phyloP scores from a whole-genome alignment of 2,888 invertebrate genomes.

The Acronicta aceris region DNA sequence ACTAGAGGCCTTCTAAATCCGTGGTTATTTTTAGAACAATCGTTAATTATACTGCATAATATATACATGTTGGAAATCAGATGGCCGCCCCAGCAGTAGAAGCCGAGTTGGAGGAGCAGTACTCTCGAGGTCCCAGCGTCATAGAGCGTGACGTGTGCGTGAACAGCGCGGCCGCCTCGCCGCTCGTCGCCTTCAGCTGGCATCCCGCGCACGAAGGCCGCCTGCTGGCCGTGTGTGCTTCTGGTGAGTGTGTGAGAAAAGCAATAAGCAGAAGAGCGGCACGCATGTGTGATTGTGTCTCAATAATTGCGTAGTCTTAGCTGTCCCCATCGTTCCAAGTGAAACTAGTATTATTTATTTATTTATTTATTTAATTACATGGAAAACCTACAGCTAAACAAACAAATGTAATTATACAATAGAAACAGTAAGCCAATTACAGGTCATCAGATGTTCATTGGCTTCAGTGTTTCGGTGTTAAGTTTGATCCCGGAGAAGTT shows the following conservation, averaged over 20 bases:
- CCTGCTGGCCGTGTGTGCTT: slow-evolving; percentile 91
- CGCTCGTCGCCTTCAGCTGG: slow-evolving; percentile 95
- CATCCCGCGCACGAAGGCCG: slow-evolving; percentile 95
- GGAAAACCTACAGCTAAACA: too few relatives aligned
- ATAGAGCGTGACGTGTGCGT: slow-evolving; percentile 78
- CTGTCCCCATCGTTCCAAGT: too few relatives aligned
- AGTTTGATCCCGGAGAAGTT: not conserved
- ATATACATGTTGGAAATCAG: slow-evolving; percentile 17
- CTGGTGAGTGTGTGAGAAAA: slow-evolving; percentile 24
- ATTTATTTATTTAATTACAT: too few relatives aligned
- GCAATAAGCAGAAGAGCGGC: too few relatives aligned
- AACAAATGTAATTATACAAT: too few relatives aligned
- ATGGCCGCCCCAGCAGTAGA: slow-evolving; percentile 66
- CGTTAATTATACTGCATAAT: not conserved
- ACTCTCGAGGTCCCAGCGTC: slow-evolving; percentile 66
- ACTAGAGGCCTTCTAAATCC: not conserved
- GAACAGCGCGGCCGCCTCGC: slow-evolving; percentile 72
- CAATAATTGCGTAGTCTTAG: too few relatives aligned
- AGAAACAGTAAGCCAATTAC: too few relatives aligned
- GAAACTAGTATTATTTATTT: too few relatives aligned
- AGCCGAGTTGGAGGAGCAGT: slow-evolving; percentile 68
- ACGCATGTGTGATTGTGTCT: not conserved
- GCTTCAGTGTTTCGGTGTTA: too few relatives aligned
- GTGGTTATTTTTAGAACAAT: not conserved
- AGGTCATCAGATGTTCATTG: too few relatives aligned